Evolutionary conservation across 2,888 invertebrate genomes (phyloP).

Genomic region (Pachydiplax longipennis): DNA sequence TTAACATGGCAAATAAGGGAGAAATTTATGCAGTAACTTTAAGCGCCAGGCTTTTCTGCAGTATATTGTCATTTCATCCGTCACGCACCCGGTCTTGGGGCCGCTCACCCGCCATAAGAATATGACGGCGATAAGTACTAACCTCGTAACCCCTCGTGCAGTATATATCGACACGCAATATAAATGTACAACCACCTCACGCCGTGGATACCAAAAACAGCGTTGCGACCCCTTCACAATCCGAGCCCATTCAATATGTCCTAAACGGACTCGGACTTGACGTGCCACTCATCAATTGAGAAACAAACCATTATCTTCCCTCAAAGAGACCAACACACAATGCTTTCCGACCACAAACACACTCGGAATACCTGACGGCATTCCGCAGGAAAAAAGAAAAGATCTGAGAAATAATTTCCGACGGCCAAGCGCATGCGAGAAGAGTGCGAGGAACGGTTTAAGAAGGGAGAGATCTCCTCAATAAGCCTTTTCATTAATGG

Average conservation of each 20-base stretch:
- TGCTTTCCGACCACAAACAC: not conserved
- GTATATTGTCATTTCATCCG: not conserved
- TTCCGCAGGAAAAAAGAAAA: not conserved
- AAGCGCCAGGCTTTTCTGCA: no score
- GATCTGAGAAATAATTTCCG: not conserved
- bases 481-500: constrained; percentile 30
- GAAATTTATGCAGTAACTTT: no score
- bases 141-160: not conserved
- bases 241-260: not conserved
- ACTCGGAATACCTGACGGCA: not conserved
- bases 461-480: not conserved
- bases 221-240: not conserved
- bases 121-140: not conserved
- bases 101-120: not conserved
- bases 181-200: not conserved
- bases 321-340: not conserved
- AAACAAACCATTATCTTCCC: not conserved
- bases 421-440: not conserved
- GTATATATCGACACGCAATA: not conserved
- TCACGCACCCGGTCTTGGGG: not conserved
- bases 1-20: no score
- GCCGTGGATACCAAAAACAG: not conserved
- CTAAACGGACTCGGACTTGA: not conserved
- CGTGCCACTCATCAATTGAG: not conserved
- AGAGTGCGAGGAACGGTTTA: not conserved